These are phyloP conservation scores for Anhinga rufa DNA, from an alignment of 2,113 vertebrate genomes.

Conservation along the genomic window DNA sequence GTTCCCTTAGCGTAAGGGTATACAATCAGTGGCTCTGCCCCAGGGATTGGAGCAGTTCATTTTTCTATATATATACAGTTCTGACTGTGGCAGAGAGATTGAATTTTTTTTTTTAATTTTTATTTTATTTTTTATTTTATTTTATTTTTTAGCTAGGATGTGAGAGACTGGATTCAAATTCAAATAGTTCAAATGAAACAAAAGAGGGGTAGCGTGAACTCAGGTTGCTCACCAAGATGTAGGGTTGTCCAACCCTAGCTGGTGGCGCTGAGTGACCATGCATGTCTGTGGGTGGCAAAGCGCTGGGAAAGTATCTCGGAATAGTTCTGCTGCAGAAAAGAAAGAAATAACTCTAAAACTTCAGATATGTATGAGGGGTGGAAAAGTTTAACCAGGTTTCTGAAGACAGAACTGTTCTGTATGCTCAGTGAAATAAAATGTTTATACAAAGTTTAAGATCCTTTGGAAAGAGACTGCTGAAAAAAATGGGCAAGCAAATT, in stretches of 20 bases:
- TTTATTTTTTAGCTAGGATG: not conserved
- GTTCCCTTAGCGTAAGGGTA: not conserved
- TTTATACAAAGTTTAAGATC: not conserved
- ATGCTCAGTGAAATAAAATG: not conserved
- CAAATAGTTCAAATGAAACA: not conserved
- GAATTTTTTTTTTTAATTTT: not conserved
- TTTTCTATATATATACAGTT: not conserved
- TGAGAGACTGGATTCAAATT: not conserved
- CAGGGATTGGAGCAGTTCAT: not conserved
- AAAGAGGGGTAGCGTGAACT: not conserved
- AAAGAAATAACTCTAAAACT: not conserved
- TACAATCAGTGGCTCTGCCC: not conserved
- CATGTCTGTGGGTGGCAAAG: not conserved
- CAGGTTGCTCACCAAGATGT: not conserved
- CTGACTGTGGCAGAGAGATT: not conserved
- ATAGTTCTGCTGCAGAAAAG: not conserved
- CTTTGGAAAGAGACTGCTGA: not conserved
- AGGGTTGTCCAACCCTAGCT: not conserved
- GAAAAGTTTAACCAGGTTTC: not conserved
- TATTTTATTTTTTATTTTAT: not conserved
- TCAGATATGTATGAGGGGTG: not conserved
- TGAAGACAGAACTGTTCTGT: not conserved
- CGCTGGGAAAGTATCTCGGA: not conserved
- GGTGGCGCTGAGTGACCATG: not conserved
- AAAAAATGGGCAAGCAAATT: not conserved